Conservation (phyloP, 2,888 invertebrate species). For the Stenoptilia bipunctidactyla region DNA sequence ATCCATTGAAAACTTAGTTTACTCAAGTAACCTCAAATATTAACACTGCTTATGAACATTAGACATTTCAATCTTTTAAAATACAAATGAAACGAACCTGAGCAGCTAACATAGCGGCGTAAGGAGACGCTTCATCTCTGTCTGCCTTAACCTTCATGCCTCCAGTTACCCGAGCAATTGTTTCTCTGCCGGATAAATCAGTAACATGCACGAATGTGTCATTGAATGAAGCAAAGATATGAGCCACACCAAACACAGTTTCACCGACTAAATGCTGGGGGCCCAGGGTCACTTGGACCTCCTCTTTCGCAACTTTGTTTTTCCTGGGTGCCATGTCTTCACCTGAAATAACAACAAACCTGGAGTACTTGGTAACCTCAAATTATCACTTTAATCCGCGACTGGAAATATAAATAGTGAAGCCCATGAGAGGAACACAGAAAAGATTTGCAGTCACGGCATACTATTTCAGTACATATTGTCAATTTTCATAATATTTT, state of each 20-base stretch:
- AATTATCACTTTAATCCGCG: conserved; percentile 48
- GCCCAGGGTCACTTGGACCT: conserved; percentile 95
- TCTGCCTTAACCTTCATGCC: conserved; percentile 99
- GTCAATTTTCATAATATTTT: conserved; percentile 24
- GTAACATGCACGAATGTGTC: conserved; percentile 99
- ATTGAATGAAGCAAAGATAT: conserved; percentile 99
- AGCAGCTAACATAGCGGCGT: conserved; percentile 99
- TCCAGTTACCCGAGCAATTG: conserved; percentile 94
- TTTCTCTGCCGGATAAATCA: conserved; percentile 97
- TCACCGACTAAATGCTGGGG: conserved; percentile 98
- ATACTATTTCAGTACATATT: conserved; percentile 28
- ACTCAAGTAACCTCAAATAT: no score
- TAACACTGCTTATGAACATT: no score
- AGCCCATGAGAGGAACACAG: conserved; percentile 11
- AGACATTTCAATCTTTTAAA: no score
- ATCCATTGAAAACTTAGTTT: no score
- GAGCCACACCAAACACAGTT: conserved; percentile 98
- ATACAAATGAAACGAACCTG: conserved; percentile 84
- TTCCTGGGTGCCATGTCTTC: conserved; percentile 94
- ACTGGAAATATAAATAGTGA: background rate
- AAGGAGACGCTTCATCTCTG: conserved; percentile 99
- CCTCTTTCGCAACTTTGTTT: conserved; percentile 96
- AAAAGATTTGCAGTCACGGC: no score
- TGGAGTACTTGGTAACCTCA: conserved; percentile 50
- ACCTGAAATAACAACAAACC: conserved; percentile 59